A percentile compares a stretch with the other conserved stretches of the same genome.
Conservation (phyloP, 92 coral and sea anemone species). For the Palythoa caribaeorum region DNA sequence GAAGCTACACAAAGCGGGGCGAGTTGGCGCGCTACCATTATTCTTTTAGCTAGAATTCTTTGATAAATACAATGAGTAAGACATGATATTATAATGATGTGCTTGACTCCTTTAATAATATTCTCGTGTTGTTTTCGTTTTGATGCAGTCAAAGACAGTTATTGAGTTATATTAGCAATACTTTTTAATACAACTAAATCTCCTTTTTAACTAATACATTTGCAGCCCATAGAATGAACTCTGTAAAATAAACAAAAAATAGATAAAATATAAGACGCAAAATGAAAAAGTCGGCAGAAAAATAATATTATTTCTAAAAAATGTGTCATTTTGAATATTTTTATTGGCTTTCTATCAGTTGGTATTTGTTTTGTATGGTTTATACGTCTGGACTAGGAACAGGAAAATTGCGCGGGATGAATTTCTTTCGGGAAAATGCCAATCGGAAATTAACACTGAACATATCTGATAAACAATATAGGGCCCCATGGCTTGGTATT, state of each 20-base stretch:
- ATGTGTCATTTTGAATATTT: not conserved
- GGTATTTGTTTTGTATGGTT: not conserved
- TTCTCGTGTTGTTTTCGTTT: not conserved
- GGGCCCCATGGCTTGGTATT: not conserved
- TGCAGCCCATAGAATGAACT: not conserved
- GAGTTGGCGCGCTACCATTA: conserved; percentile 36
- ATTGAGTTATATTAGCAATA: not conserved
- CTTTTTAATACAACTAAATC: not conserved
- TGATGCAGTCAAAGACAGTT: not conserved
- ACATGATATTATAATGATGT: not conserved
- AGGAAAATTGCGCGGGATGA: not conserved
- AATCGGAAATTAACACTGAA: not conserved
- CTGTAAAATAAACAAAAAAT: not conserved
- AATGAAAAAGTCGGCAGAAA: not conserved
- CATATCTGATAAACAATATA: not conserved
- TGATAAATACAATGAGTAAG: not conserved
- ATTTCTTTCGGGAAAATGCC: not conserved
- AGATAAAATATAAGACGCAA: not conserved
- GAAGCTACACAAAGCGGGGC: not conserved
- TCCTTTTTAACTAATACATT: not conserved
- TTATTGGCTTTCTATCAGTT: not conserved
- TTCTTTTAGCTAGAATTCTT: not conserved
- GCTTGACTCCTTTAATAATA: not conserved
- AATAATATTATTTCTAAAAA: not conserved
- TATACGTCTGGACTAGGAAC: not conserved